These are phyloP conservation scores for Nemapogon koenigi DNA, from an alignment of 2,888 invertebrate species.

Conservation along the genomic window DNA sequence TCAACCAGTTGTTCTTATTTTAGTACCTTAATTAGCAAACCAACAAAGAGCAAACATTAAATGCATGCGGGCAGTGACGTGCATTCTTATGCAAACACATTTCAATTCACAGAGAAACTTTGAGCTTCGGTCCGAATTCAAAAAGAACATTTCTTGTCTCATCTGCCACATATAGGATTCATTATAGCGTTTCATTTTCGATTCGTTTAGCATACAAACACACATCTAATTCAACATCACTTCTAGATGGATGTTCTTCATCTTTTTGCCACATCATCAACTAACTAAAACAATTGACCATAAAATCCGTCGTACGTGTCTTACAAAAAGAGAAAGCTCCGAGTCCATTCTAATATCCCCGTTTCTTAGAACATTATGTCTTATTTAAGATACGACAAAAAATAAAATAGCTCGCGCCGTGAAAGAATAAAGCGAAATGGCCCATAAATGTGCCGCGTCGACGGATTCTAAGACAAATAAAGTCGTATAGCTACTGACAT, in stretches of 20 bases:
- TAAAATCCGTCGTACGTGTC: constrained; percentile 55
- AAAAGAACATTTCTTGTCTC: no score
- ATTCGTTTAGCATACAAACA: constrained; percentile 20
- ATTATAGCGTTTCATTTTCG: constrained; percentile 28
- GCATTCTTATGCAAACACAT: constrained; percentile 2
- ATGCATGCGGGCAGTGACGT: no score
- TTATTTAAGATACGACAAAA: constrained; percentile 58
- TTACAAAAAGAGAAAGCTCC: constrained; percentile 53
- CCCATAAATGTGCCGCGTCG: constrained; percentile 37
- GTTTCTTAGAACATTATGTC: constrained; percentile 62
- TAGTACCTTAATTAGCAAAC: no score
- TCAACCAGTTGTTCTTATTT: no score
- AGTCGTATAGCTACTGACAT: constrained; percentile 43
- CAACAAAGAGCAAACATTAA: no score
- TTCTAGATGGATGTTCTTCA: constrained; percentile 14
- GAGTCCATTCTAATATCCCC: constrained; percentile 51
- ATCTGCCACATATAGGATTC: constrained; percentile 24
- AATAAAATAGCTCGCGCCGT: constrained; percentile 43
- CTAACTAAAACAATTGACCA: constrained; percentile 58
- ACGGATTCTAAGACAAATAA: constrained; percentile 44
- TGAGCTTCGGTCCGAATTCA: no score
- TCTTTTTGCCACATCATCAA: constrained; percentile 41
- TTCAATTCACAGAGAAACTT: constrained; percentile 1
- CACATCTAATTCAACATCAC: constrained; percentile 20
- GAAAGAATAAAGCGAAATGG: constrained; percentile 53